phyloP scores from a whole-genome alignment of 2,888 invertebrate species.

The Drosophila mulleri region DNA sequence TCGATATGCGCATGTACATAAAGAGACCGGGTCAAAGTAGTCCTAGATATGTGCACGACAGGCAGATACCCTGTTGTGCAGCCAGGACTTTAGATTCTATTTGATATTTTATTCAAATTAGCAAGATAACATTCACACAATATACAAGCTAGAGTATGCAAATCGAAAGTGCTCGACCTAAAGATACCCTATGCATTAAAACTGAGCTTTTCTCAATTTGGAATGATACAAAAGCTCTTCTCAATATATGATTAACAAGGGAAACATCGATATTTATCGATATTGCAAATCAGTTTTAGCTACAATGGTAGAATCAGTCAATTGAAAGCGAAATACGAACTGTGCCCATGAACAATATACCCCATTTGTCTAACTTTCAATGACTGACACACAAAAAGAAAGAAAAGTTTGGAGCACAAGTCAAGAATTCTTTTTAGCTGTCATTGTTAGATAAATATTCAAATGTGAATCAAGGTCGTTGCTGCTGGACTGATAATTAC shows the following conservation, averaged over 20 bases:
- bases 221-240: too few species aligned
- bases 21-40: too few species aligned
- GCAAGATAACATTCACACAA: background rate
- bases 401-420: constrained; percentile 13
- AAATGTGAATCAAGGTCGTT: constrained; percentile 67
- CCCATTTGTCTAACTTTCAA: background rate
- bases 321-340: too few species aligned
- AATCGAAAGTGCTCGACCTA: background rate
- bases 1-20: too few species aligned
- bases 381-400: background rate
- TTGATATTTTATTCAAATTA: background rate
- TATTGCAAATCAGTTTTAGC: background rate
- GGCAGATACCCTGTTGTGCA: background rate
- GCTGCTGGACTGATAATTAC: background rate
- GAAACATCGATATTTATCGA: background rate
- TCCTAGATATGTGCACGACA: background rate
- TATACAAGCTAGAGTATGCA: background rate
- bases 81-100: background rate
- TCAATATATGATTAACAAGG: too few species aligned
- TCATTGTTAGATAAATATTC: constrained; percentile 44
- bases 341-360: background rate
- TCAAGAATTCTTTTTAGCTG: constrained; percentile 12
- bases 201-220: too few species aligned
- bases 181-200: background rate
- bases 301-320: background rate